Base-by-base conservation (phyloP, 2,113 vertebrate genomes). In the Zosterops pallidus region DNA sequence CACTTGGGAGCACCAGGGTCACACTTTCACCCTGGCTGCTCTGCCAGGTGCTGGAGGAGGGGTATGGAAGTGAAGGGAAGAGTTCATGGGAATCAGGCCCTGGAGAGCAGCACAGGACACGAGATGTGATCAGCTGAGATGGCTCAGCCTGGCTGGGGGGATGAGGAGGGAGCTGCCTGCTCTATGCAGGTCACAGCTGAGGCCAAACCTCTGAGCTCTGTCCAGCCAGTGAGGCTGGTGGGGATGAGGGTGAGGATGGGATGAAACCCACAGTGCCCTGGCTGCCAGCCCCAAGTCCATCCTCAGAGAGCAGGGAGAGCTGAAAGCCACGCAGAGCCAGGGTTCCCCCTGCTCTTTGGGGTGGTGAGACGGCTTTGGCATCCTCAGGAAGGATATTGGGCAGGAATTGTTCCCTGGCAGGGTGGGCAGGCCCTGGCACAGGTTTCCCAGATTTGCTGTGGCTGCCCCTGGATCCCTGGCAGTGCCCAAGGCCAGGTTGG, bases 191-290 rank as follows among this genome's bases (percentile, higher is more conserved):
- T 83, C 81, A 70, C 1, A 7, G 57, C 57, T 86, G 46, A 65
- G 67, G 81, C 17, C 64, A 89, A 79, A 72, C 6, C 44, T 67
- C 16, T 57, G 35, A 80, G 59, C 18, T 39, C 26, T 6, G 18
- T 44, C 29, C 55, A 77, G 71, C 0, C 39, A 39, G 0, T 11
- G 64, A 81, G 49, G 53, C 62, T 1, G 0, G 6, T 1, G 0
- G 33, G 57, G 63, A 52, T 39, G 71, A 7, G 4, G 52, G 21
- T 2, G 6, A 35, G 82, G 69, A 56, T 20, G 70, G 29, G 17
- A 52, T 8, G 5, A 64, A 72, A 9, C n/a, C 29, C 5, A 0
- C 20, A 19, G 44, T 1, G 6, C 33, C 1, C 3, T 14, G 23
- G 23, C 33, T 3, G 2, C 23, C 52, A 59, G 49, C 0, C 1